Evolutionary conservation across 2,113 vertebrate species (phyloP), one percentile per base, ranked within the genome.

Genomic region (Mugil cephalus): DNA sequence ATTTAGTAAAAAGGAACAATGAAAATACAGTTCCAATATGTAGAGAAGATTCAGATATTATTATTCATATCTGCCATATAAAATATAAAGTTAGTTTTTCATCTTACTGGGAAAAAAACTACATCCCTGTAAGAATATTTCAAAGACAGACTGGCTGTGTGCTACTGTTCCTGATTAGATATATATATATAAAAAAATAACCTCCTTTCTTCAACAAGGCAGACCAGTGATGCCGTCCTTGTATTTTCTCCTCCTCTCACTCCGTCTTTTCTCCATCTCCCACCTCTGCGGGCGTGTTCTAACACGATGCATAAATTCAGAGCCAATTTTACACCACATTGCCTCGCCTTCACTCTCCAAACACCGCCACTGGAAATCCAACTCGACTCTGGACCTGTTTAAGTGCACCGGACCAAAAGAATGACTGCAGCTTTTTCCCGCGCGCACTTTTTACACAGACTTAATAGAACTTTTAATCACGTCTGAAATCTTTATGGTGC

Each of bases 321-420:
- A 90, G 80, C 74, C 86, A 89, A 90, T 92, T 89, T 89, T 90
- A 88, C 90, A 88, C 54, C 83, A 84, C 89, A 88, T 90, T 90
- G 85, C 74, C 67, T 80, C 52, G 55, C 73, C 63, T 69, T 54
- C 70, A 36, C 80, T 85, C 75, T 67, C 66, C 68, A 86, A 78
- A 84, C 52, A 70, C 38, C 35, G 40, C 47, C 75, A 71, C 67
- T 79, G 12, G 0, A 68, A 63, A 75, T 77, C 69, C 64, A 77
- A 74, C 76, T 84, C 58, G 0, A 69, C 75, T 82, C 63, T 76
- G 75, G 34, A 84, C 78, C 68, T 64, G 80, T 84, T 88, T 68
- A 81, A 84, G 74, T 50, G 82, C 86, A 86, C 55, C 69, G 48
- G 74, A 88, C 70, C 82, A 75, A 83, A 65, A 79, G 47, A 83